Base-by-base conservation (phyloP, 1,140 invertebrate genomes). In the Wiebesia pumilae region DNA sequence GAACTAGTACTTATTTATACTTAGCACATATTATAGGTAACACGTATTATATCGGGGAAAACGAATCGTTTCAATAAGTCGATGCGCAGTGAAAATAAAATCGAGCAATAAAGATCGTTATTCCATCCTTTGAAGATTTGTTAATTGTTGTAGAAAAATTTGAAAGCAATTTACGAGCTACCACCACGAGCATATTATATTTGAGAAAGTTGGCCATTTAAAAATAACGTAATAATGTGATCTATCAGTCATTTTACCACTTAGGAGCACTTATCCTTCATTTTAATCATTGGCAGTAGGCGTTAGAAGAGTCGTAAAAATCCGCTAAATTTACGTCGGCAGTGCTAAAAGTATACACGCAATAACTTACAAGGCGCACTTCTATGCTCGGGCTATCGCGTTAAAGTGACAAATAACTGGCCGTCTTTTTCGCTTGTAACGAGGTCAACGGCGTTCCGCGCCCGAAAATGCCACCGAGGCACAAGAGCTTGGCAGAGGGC, bases 341-440 rank as follows among this genome's bases (percentile, higher is more conserved):
- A 30, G 30, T 27, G 54, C 10, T 62, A 62, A 62, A n/a, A 51
- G 0, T 38, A 27, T 62, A 27, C 27, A 80, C 4, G 78, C 43
- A 54, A 73, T 47, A 78, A 54, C 33, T 83, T 33, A 21, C 40
- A 40, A 51, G 40, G 43, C 24, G 77, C 78, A 47, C 83, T 14
- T 16, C 73, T 67, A 73, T 75, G 84, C 27, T 0, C 67, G 24
- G 38, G 62, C 21, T 30, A 80, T 73, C 38, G 79, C 78, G 80
- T 67, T 77, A 86, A 86, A 82, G 80, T 86, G 85, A 86, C 85
- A 82, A 82, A 86, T 82, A 78, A 35, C 54, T 47, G 33, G 33
- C 0, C 51, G 38, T 77, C 82, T 38, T 38, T 71, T 54, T 73
- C 65, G 7, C 40, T 81, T 35, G 54, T 81, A 81, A 81, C 79